These are phyloP conservation scores for Aphelenchoides avenae DNA, from an alignment of 1,140 invertebrate genomes.

Conservation along the genomic window DNA sequence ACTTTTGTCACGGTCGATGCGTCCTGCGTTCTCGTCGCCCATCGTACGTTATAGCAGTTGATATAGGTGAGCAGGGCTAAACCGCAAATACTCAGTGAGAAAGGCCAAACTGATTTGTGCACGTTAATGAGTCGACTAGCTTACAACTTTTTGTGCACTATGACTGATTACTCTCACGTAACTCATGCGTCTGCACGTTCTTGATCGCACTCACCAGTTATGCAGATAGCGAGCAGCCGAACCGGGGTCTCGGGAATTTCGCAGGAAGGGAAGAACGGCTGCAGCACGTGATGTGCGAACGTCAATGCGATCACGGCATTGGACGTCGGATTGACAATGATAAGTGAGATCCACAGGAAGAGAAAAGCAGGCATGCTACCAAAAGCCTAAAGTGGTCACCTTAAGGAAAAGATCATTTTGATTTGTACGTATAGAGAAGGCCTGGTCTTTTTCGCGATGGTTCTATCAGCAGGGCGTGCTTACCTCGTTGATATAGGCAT, in stretches of 20 bases:
- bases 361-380: slow-evolving; percentile 81
- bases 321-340: slow-evolving; percentile 73
- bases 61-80: slow-evolving; percentile 60
- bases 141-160: not conserved
- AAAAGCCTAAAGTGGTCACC: slow-evolving; percentile 65
- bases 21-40: slow-evolving; percentile 90
- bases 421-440: not conserved
- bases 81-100: not conserved
- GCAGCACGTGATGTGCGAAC: slow-evolving; percentile 87
- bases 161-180: too few species aligned
- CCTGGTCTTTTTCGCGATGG: not conserved
- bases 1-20: slow-evolving; percentile 95
- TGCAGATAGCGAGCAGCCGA: slow-evolving; percentile 41
- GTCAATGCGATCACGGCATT: slow-evolving; percentile 86
- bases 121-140: slow-evolving; percentile 68
- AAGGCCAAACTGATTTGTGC: not conserved
- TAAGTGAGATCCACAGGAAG: slow-evolving; percentile 78
- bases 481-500: slow-evolving; percentile 86
- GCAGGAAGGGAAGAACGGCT: slow-evolving; percentile 72
- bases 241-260: slow-evolving; percentile 33
- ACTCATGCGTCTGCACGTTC: too few species aligned
- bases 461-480: not conserved
- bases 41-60: slow-evolving; percentile 93
- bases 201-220: slow-evolving; percentile 37
- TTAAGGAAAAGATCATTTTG: not conserved